Conservation (phyloP, 1,140 invertebrate species). For the Neoseiulus cucumeris region DNA sequence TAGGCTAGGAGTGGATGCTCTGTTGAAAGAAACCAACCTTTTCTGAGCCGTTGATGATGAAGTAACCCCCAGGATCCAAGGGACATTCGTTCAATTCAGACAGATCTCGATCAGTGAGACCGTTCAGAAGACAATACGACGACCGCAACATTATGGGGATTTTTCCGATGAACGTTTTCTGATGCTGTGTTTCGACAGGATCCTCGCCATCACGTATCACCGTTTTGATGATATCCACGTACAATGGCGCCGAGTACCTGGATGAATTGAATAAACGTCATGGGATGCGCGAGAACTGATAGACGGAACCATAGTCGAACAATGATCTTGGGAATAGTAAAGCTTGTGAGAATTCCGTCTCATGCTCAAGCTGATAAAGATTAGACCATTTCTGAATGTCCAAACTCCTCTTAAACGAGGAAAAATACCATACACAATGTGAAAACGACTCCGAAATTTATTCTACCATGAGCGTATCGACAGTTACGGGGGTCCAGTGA, state of each 20-base stretch:
- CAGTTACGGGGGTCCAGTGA: no score
- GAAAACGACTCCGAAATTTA: no score
- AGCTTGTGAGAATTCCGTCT: no score
- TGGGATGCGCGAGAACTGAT: neutral
- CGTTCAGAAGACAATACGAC: slow-evolving; percentile 80
- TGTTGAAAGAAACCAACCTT: slow-evolving; percentile 40
- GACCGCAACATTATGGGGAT: slow-evolving; percentile 98
- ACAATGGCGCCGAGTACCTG: slow-evolving; percentile 89
- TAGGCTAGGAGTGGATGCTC: neutral
- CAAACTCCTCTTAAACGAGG: no score
- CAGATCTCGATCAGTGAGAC: slow-evolving; percentile 87
- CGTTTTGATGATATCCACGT: slow-evolving; percentile 95
- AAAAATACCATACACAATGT: no score
- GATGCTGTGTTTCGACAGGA: slow-evolving; percentile 73
- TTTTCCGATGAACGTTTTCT: slow-evolving; percentile 96
- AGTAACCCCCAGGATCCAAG: slow-evolving; percentile 89
- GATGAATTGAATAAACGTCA: slow-evolving; percentile 26
- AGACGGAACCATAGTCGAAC: neutral
- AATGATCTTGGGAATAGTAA: neutral
- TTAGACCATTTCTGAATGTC: no score
- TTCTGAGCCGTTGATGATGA: slow-evolving; percentile 88
- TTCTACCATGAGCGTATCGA: no score
- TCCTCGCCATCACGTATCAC: slow-evolving; percentile 74
- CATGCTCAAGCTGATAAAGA: no score
- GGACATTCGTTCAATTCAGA: slow-evolving; percentile 97